phyloP scores from a whole-genome alignment of 2,797 vertebrate species.

The Craterocephalus amniculus region DNA sequence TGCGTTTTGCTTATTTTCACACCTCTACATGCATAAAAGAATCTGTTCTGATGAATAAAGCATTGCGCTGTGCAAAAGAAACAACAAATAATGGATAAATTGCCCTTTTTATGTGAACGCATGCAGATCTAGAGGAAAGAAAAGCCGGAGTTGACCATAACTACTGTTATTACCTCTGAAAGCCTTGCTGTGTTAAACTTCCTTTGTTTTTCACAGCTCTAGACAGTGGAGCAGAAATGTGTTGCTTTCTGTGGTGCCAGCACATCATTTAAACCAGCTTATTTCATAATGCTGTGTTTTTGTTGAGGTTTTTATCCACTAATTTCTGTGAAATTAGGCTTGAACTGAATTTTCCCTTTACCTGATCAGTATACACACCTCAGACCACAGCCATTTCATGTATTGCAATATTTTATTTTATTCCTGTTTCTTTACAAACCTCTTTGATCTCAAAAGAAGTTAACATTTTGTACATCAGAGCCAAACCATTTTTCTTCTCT shows the following conservation, averaged over 20 bases:
- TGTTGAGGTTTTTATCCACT: not conserved
- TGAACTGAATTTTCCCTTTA: not conserved
- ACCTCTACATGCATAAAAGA: too few species aligned
- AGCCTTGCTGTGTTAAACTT: not conserved
- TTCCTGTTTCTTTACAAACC: constrained; percentile 22
- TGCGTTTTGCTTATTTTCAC: too few species aligned
- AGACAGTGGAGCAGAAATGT: not conserved
- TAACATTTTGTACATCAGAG: constrained; percentile 62
- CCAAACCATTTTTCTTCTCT: constrained; percentile 46
- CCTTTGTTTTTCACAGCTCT: too few species aligned
- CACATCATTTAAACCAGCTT: too few species aligned
- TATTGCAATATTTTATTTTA: constrained; percentile 19
- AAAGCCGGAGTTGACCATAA: too few species aligned
- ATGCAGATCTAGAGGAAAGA: too few species aligned
- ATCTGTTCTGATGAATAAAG: too few species aligned
- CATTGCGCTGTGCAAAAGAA: too few species aligned
- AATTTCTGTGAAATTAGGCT: not conserved
- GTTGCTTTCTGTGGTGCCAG: not conserved
- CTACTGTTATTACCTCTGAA: not conserved
- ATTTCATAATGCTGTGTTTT: not conserved
- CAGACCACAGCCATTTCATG: constrained; percentile 10
- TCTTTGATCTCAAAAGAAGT: constrained; percentile 63
- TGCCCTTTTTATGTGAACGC: too few species aligned
- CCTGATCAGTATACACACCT: constrained; percentile 16
- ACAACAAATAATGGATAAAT: too few species aligned